Evolutionary conservation across 1,140 invertebrate genomes (phyloP).

Genomic region (Lordiphosa collinella): DNA sequence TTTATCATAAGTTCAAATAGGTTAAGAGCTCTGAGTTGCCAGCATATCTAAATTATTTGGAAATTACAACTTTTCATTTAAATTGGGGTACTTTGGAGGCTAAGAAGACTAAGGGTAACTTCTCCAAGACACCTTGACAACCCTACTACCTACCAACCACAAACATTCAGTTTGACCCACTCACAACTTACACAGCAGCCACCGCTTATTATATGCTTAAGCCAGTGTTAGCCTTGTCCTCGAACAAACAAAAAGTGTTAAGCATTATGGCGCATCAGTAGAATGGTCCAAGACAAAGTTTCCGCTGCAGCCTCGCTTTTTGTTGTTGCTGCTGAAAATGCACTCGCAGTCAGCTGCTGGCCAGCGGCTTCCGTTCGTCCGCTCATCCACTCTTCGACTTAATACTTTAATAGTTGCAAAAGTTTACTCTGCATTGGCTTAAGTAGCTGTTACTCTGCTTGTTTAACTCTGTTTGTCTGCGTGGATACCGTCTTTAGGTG

Average conservation of each 20-base stretch:
- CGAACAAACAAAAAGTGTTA: constrained; percentile 62
- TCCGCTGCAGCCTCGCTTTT: constrained; percentile 41
- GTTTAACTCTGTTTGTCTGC: constrained; percentile 9
- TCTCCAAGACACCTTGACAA: too few species aligned
- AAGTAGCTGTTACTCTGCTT: constrained; percentile 63
- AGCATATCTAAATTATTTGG: not conserved
- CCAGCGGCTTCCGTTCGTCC: constrained; percentile 21
- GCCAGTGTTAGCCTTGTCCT: constrained; percentile 33
- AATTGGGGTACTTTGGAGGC: not conserved
- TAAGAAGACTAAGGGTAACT: too few species aligned
- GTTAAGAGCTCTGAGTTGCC: constrained; percentile 2
- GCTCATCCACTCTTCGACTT: constrained; percentile 63
- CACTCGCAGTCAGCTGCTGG: constrained; percentile 40
- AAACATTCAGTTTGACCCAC: not conserved
- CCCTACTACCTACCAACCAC: too few species aligned
- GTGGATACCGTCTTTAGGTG: constrained; percentile 28
- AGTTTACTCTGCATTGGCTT: constrained; percentile 58
- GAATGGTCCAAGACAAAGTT: constrained; percentile 37
- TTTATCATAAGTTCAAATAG: constrained; percentile 37
- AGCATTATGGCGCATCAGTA: constrained; percentile 53
- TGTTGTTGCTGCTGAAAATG: constrained; percentile 29
- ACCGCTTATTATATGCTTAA: constrained; percentile 50
- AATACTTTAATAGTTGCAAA: constrained; percentile 79
- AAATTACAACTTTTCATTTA: not conserved
- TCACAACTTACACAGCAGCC: constrained; percentile 5